phyloP scores from a whole-genome alignment of 2,888 invertebrate genomes.

The Drosophila basisetae region DNA sequence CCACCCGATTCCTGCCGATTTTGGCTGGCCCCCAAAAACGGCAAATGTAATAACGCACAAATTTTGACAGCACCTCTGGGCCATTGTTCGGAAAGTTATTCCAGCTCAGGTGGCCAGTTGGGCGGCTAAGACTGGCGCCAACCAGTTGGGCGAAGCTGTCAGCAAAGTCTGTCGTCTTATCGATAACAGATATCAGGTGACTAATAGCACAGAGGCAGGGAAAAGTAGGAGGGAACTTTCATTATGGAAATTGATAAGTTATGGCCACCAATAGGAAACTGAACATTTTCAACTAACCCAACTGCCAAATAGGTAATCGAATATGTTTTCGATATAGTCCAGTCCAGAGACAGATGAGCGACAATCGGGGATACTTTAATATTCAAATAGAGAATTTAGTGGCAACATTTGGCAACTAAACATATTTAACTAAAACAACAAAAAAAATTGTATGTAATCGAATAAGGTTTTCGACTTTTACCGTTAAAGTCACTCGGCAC shows the following conservation, averaged over 20 bases:
- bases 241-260: not conserved
- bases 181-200: slow-evolving; percentile 31
- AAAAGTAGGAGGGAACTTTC: not conserved
- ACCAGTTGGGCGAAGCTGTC: slow-evolving; percentile 22
- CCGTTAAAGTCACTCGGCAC: not conserved
- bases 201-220: not conserved
- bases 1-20: not conserved
- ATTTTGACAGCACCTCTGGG: slow-evolving; percentile 74
- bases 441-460: not conserved
- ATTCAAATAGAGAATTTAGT: not conserved
- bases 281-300: not conserved
- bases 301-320: slow-evolving; percentile 4
- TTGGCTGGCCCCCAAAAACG: slow-evolving; percentile 12
- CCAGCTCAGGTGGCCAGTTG: slow-evolving; percentile 6
- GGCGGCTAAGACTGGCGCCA: not conserved
- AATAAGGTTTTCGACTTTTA: not conserved
- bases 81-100: slow-evolving; percentile 51
- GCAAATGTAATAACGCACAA: slow-evolving; percentile 70
- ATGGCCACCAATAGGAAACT: not conserved
- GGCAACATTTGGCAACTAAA: not conserved
- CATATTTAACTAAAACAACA: not conserved
- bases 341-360: slow-evolving; percentile 87
- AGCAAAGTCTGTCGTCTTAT: slow-evolving; percentile 18
- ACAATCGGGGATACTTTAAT: not conserved
- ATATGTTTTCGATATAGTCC: slow-evolving; percentile 1